Conservation (phyloP, 2,888 invertebrate species). For the Ornithoptera priamus region DNA sequence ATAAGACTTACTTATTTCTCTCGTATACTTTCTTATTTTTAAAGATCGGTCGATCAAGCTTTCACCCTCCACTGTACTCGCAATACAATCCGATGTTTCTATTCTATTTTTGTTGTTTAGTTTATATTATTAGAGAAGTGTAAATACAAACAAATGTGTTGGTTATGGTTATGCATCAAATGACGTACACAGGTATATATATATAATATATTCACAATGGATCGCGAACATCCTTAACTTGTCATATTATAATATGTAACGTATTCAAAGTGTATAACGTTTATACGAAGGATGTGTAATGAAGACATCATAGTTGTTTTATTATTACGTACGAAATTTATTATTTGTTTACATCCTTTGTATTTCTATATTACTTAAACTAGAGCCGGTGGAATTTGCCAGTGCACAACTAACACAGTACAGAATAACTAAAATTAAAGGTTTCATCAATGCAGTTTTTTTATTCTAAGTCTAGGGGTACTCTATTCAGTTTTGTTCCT, state of each 20-base stretch:
- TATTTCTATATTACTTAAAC: not conserved
- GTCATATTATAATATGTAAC: not conserved
- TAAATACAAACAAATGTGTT: conserved; percentile 1
- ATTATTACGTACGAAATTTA: not conserved
- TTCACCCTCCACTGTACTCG: not conserved
- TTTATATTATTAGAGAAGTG: not conserved
- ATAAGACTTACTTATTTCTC: not conserved
- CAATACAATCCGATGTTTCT: not conserved
- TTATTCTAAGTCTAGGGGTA: not conserved
- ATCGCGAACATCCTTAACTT: not conserved
- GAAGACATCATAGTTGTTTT: conserved; percentile 2
- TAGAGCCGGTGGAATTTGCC: not conserved
- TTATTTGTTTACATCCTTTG: conserved; percentile 8
- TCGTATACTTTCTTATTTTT: not conserved
- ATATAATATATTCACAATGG: not conserved
- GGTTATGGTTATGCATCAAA: not conserved
- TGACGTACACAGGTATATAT: not conserved
- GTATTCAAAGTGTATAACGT: not conserved
- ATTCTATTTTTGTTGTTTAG: not conserved
- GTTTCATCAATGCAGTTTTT: not conserved
- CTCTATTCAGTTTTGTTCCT: not conserved
- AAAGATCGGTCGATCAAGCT: not conserved
- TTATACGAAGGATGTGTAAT: not conserved
- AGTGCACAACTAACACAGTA: not conserved
- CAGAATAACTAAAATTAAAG: not conserved